A percentile compares a stretch with the other conserved stretches of the same genome.
phyloP scores from a whole-genome alignment of 1,140 invertebrate species.

The Aphelinus atriplicis region DNA sequence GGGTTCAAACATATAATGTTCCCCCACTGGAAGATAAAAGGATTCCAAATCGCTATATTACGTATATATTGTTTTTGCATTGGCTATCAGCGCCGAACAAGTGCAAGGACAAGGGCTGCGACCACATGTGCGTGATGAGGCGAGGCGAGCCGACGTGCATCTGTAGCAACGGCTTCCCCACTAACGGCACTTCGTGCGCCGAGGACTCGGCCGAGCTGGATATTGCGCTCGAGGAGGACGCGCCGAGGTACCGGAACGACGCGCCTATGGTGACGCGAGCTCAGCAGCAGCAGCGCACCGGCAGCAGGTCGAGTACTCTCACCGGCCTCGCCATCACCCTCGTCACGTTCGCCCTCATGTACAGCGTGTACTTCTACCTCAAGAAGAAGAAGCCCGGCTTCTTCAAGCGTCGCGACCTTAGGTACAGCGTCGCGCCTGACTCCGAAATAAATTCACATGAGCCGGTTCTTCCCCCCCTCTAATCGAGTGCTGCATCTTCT shows the following conservation, averaged over 20 bases:
- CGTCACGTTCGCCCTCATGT: conserved; percentile 27
- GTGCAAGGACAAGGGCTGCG: conserved; percentile 21
- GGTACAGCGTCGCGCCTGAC: conserved; percentile 44
- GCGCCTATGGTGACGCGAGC: not conserved
- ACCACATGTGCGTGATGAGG: conserved; percentile 26
- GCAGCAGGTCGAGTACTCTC: not conserved
- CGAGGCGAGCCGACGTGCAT: conserved; percentile 8
- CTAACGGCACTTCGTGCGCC: not conserved
- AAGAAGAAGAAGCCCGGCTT: conserved; percentile 45
- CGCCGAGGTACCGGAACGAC: not conserved
- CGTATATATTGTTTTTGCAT: too few species aligned
- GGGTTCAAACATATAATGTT: too few species aligned
- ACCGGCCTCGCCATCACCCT: conserved; percentile 42
- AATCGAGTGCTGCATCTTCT: too few species aligned
- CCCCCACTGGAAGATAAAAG: too few species aligned
- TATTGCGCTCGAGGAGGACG: not conserved
- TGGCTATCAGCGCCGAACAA: conserved; percentile 7
- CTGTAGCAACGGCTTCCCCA: conserved; percentile 20
- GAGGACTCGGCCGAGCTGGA: not conserved
- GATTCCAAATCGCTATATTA: too few species aligned
- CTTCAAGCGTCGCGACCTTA: conserved; percentile 46
- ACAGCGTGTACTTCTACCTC: conserved; percentile 47
- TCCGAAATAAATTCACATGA: not conserved
- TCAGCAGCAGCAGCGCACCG: not conserved
- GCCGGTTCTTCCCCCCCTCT: too few species aligned